Evolutionary conservation across 2,888 invertebrate genomes (phyloP).

Genomic region (Diaprepes abbreviatus): DNA sequence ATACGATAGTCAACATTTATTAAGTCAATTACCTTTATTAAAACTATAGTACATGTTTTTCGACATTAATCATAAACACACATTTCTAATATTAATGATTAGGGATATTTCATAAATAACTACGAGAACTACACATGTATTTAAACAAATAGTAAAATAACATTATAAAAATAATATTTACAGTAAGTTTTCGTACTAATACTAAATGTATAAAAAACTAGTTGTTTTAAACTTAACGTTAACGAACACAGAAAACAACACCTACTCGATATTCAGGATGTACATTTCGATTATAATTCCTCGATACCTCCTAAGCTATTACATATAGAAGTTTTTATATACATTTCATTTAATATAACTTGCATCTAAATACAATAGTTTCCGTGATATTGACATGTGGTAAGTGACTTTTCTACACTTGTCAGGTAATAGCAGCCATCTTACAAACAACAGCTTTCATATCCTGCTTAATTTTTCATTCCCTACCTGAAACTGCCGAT

Average conservation of each 20-base stretch:
- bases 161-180: slow-evolving; percentile 37
- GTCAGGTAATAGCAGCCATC: too few species aligned
- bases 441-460: too few species aligned
- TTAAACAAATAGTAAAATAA: slow-evolving; percentile 38
- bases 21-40: slow-evolving; percentile 21
- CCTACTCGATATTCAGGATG: too few species aligned
- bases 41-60: slow-evolving; percentile 41
- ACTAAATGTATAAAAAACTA: slow-evolving; percentile 23
- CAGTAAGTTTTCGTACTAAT: slow-evolving; percentile 26
- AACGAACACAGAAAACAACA: slow-evolving; percentile 20
- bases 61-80: slow-evolving; percentile 26
- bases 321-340: too few species aligned
- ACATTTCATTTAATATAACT: too few species aligned
- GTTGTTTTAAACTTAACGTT: slow-evolving; percentile 7
- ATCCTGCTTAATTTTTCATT: too few species aligned
- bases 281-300: too few species aligned
- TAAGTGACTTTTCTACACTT: too few species aligned
- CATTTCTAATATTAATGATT: slow-evolving; percentile 45
- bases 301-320: too few species aligned
- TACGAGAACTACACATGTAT: slow-evolving; percentile 51
- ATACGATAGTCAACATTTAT: slow-evolving; percentile 31
- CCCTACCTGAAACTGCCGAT: too few species aligned
- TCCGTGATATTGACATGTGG: too few species aligned
- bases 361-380: too few species aligned
- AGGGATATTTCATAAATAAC: slow-evolving; percentile 53